Evolutionary conservation across 2,113 vertebrate species (phyloP).

Genomic region (Corythaeola cristata): DNA sequence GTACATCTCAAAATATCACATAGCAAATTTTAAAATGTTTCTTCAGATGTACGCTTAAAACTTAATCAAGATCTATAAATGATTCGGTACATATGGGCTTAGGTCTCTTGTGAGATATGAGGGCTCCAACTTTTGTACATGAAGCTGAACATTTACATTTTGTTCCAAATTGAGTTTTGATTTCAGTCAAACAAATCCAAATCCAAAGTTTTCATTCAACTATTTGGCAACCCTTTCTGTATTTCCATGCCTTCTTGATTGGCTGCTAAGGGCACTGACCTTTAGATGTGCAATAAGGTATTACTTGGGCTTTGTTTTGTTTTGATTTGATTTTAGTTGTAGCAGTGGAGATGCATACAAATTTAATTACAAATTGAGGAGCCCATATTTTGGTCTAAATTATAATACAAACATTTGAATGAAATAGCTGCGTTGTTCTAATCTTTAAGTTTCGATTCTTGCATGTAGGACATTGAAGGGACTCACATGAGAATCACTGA

Average conservation of each 20-base stretch:
- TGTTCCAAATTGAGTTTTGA: constrained; percentile 31
- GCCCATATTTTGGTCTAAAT: neutral
- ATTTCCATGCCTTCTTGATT: constrained; percentile 22
- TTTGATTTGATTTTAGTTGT: neutral
- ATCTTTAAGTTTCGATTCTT: neutral
- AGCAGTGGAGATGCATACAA: neutral
- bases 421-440: neutral
- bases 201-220: constrained; percentile 31
- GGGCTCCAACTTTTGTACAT: constrained; percentile 22
- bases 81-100: constrained; percentile 13
- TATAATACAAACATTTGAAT: neutral
- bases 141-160: constrained; percentile 47
- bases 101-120: constrained; percentile 1
- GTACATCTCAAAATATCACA: neutral
- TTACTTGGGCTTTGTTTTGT: neutral
- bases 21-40: neutral
- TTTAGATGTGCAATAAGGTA: neutral
- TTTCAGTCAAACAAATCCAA: constrained; percentile 46
- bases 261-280: constrained; percentile 4
- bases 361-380: neutral
- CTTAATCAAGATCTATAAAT: constrained; percentile 15
- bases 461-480: neutral
- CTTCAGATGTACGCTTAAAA: neutral
- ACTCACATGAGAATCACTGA: neutral
- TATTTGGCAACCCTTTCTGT: constrained; percentile 15